These are phyloP conservation scores for Drosophila pruinosa DNA, from an alignment of 1,140 invertebrate species.

Conservation along the genomic window DNA sequence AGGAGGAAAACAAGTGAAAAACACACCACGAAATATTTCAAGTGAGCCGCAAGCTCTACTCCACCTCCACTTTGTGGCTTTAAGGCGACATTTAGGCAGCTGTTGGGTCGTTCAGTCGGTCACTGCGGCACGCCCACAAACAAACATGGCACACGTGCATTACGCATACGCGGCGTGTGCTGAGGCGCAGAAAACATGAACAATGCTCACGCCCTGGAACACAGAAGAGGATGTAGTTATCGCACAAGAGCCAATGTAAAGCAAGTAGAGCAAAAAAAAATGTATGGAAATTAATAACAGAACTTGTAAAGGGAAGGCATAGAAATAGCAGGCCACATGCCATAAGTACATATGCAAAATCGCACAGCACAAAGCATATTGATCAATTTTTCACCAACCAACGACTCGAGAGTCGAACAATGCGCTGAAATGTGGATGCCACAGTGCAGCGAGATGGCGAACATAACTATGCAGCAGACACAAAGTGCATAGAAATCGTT, in stretches of 20 bases:
- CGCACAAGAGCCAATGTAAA: not conserved
- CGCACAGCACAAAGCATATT: slow-evolving; percentile 59
- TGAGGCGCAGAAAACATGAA: slow-evolving; percentile 18
- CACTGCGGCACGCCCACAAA: not conserved
- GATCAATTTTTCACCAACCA: slow-evolving; percentile 59
- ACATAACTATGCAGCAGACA: slow-evolving; percentile 44
- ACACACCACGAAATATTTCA: slow-evolving; percentile 13
- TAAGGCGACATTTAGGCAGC: slow-evolving; percentile 4
- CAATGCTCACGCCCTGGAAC: slow-evolving; percentile 27
- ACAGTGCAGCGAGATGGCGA: slow-evolving; percentile 19
- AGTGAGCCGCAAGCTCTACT: not conserved
- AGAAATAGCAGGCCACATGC: slow-evolving; percentile 20
- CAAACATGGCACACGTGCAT: slow-evolving; percentile 15
- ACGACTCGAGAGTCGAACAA: slow-evolving; percentile 33
- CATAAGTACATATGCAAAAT: slow-evolving; percentile 54
- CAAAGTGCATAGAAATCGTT: slow-evolving; percentile 47
- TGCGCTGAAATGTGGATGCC: slow-evolving; percentile 29
- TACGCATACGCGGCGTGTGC: slow-evolving; percentile 24
- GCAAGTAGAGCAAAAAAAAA: not conserved
- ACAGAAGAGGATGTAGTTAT: slow-evolving; percentile 15
- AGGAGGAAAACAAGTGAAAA: not conserved
- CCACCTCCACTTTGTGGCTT: not conserved
- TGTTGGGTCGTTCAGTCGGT: slow-evolving; percentile 17
- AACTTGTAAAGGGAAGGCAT: slow-evolving; percentile 23
- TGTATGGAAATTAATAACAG: slow-evolving; percentile 25